A percentile compares a stretch with the other conserved stretches of the same genome.
phyloP scores from a whole-genome alignment of 2,888 invertebrate genomes.

The Dryococelus australis region DNA sequence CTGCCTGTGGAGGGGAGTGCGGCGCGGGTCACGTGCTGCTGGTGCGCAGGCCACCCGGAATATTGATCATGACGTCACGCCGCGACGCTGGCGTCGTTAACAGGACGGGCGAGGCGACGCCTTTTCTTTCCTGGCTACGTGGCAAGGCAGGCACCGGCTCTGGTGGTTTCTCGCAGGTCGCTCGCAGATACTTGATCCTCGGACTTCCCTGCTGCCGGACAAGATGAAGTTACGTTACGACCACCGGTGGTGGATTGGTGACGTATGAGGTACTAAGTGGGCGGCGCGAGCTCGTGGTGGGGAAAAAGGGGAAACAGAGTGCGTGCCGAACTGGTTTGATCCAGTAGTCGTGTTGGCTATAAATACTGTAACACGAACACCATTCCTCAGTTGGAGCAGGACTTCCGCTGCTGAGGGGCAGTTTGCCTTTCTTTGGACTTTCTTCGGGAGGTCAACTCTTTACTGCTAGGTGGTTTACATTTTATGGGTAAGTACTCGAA shows the following conservation, averaged over 20 bases:
- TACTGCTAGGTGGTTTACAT: slow-evolving; percentile 41
- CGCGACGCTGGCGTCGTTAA: slow-evolving; percentile 33
- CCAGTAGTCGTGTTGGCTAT: slow-evolving; percentile 37
- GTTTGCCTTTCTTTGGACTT: slow-evolving; percentile 24
- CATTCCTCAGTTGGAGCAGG: neutral
- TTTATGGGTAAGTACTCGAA: slow-evolving; percentile 42
- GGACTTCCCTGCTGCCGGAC: neutral
- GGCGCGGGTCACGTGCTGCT: slow-evolving; percentile 38
- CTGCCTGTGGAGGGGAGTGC: neutral
- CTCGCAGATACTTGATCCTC: slow-evolving; percentile 12
- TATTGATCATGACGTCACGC: slow-evolving; percentile 42
- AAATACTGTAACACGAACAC: slow-evolving; percentile 36
- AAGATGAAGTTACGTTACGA: slow-evolving; percentile 11
- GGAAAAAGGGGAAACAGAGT: slow-evolving; percentile 40
- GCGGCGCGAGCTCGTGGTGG: slow-evolving; percentile 24
- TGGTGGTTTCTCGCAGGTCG: neutral
- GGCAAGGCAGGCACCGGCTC: neutral
- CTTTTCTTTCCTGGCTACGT: neutral
- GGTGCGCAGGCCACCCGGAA: slow-evolving; percentile 21
- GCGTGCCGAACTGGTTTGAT: slow-evolving; percentile 38
- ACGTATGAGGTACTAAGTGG: neutral
- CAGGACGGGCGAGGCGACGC: slow-evolving; percentile 31
- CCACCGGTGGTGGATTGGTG: slow-evolving; percentile 30
- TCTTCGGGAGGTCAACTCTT: slow-evolving; percentile 31
- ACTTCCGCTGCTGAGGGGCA: neutral